Conservation (phyloP, 2,888 invertebrate genomes). For the Pycnomerus fuliginosus region DNA sequence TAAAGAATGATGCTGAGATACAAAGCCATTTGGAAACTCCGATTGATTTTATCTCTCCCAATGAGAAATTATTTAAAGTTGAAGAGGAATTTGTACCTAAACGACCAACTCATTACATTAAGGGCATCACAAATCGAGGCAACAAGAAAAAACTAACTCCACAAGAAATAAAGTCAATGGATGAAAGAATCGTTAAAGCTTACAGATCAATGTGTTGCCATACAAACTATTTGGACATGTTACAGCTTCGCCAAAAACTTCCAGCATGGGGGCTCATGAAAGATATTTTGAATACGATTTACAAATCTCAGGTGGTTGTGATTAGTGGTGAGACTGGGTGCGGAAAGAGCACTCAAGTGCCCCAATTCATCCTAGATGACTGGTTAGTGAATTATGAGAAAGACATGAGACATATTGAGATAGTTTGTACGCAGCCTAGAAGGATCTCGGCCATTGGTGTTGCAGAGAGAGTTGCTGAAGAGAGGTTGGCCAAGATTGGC, state of each 20-base stretch:
- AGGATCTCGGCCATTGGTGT: conserved; percentile 90
- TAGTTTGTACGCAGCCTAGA: conserved; percentile 91
- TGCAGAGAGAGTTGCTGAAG: conserved; percentile 86
- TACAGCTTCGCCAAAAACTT: conserved; percentile 61
- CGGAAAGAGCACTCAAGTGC: conserved; percentile 87
- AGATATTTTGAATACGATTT: conserved; percentile 66
- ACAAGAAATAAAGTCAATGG: conserved; percentile 60
- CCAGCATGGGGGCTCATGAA: conserved; percentile 73
- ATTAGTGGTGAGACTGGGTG: conserved; percentile 85
- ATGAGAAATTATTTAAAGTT: conserved; percentile 50
- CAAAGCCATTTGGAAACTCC: conserved; percentile 60
- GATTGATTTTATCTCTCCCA: conserved; percentile 62
- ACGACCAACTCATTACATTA: conserved; percentile 65
- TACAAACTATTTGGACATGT: conserved; percentile 66
- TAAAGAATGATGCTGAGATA: conserved; percentile 70
- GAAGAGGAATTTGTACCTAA: conserved; percentile 3
- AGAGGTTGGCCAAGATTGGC: conserved; percentile 78
- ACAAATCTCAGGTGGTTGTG: conserved; percentile 66
- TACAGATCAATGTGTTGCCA: conserved; percentile 59
- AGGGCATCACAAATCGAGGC: conserved; percentile 59
- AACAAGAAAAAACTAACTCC: conserved; percentile 56
- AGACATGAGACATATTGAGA: conserved; percentile 67
- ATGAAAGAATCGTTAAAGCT: conserved; percentile 64
- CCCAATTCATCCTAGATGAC: conserved; percentile 89
- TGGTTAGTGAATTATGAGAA: conserved; percentile 67